Evolutionary conservation across 2,888 invertebrate species (phyloP).

Genomic region (Eupithecia vulgata): DNA sequence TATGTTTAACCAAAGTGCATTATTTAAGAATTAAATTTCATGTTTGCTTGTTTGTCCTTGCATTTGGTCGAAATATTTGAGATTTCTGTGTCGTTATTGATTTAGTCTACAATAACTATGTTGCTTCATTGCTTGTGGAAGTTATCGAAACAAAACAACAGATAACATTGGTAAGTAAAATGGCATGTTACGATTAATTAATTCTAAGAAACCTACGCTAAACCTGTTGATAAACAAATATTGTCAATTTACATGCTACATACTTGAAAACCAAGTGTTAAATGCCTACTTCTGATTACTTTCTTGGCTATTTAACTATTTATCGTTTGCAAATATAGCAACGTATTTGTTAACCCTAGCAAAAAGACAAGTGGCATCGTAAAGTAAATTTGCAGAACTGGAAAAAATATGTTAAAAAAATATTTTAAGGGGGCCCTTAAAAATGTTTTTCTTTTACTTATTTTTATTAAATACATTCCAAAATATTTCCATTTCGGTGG

Average conservation of each 20-base stretch:
- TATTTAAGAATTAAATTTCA: neutral
- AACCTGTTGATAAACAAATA: conserved; percentile 1
- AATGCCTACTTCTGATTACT: neutral
- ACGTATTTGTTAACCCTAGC: neutral
- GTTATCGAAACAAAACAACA: neutral
- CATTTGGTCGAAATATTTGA: neutral
- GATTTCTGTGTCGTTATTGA: neutral
- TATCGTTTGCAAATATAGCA: neutral
- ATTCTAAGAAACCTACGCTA: neutral
- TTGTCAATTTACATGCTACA: neutral
- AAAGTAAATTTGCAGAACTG: no score
- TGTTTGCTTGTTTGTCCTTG: neutral
- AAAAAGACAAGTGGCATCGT: neutral
- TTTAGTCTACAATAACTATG: neutral
- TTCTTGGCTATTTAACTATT: neutral
- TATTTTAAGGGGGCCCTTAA: no score
- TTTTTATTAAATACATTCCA: no score
- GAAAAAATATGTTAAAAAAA: no score
- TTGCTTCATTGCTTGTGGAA: neutral
- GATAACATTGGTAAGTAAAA: neutral
- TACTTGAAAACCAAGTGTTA: neutral
- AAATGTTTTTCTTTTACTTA: no score
- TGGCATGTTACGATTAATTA: conserved; percentile 5
- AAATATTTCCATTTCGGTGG: no score
- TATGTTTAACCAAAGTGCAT: neutral